Percentiles rank a stretch among this genome's conserved stretches.
These are phyloP conservation scores for Apotomis betuletana DNA, from an alignment of 2,888 invertebrate species.

Conservation along the genomic window DNA sequence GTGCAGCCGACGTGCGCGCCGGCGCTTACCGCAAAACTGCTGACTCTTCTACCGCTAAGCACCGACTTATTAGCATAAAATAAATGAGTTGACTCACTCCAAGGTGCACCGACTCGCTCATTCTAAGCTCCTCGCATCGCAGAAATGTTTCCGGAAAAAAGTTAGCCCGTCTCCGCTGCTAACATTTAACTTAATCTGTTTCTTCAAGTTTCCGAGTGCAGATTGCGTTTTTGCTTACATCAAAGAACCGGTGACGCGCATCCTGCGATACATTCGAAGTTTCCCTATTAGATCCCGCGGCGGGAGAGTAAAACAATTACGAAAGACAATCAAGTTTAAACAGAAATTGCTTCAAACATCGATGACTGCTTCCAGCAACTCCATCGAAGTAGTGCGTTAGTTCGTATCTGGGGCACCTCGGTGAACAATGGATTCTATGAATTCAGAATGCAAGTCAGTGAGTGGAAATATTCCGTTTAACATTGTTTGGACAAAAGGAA, in stretches of 20 bases:
- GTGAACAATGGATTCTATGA: neutral
- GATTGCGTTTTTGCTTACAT: slow-evolving; percentile 37
- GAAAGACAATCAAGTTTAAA: slow-evolving; percentile 16
- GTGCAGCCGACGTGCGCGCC: slow-evolving; percentile 52
- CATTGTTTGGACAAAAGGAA: neutral
- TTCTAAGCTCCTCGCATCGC: slow-evolving; percentile 48
- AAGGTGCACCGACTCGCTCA: slow-evolving; percentile 63
- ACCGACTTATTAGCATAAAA: slow-evolving; percentile 76
- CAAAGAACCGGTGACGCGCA: slow-evolving; percentile 19
- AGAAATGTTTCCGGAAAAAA: slow-evolving; percentile 49
- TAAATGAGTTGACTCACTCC: slow-evolving; percentile 58
- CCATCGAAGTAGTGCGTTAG: slow-evolving; percentile 7
- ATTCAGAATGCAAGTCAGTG: slow-evolving; percentile 1
- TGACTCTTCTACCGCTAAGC: slow-evolving; percentile 67
- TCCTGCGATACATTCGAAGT: slow-evolving; percentile 24
- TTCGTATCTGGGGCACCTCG: slow-evolving; percentile 7
- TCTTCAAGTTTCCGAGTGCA: slow-evolving; percentile 36
- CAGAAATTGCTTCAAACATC: slow-evolving; percentile 15
- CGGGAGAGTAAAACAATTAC: slow-evolving; percentile 9
- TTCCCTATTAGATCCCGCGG: slow-evolving; percentile 7
- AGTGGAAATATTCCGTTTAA: neutral
- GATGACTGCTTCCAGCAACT: slow-evolving; percentile 21
- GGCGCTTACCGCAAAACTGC: slow-evolving; percentile 63
- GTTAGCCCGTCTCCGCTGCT: slow-evolving; percentile 42
- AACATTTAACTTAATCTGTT: slow-evolving; percentile 49